phyloP scores from a whole-genome alignment of 2,888 invertebrate species.

The Drosophila mayaguana region DNA sequence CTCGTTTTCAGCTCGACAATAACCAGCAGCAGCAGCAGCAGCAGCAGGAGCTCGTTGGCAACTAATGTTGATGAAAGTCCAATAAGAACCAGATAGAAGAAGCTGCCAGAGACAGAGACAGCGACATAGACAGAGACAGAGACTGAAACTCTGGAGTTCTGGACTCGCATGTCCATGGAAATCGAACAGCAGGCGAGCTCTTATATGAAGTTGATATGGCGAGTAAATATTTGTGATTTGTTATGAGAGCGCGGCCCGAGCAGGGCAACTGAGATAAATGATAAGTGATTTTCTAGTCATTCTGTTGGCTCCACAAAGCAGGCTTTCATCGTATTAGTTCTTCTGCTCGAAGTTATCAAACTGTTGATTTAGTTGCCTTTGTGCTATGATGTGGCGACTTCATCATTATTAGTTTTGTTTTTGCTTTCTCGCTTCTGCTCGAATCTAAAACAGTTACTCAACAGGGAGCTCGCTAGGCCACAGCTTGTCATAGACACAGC shows the following conservation, averaged over 20 bases:
- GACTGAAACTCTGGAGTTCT: background rate
- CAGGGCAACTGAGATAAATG: conserved; percentile 68
- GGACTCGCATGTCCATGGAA: conserved; percentile 30
- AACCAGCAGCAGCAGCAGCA: conserved; percentile 19
- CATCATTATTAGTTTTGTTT: conserved; percentile 14
- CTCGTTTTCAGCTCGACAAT: conserved; percentile 65
- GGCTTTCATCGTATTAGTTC: conserved; percentile 9
- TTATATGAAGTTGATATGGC: conserved; percentile 79
- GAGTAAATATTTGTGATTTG: conserved; percentile 80
- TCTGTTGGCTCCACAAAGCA: conserved; percentile 28
- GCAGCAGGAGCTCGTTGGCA: conserved; percentile 23
- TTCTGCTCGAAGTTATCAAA: conserved; percentile 19
- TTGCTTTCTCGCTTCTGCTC: background rate
- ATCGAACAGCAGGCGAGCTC: conserved; percentile 35
- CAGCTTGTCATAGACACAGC: conserved; percentile 45
- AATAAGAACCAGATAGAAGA: conserved; percentile 57
- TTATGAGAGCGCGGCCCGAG: conserved; percentile 61
- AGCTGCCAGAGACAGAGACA: conserved; percentile 27
- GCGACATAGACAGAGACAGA: background rate
- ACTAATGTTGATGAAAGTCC: conserved; percentile 73
- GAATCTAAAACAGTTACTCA: background rate
- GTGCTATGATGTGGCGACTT: conserved; percentile 5
- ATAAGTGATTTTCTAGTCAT: conserved; percentile 75
- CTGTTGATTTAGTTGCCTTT: conserved; percentile 35
- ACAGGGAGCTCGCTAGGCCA: conserved; percentile 27